A percentile compares a stretch with the other conserved stretches of the same genome.
These are phyloP conservation scores for Panurus biarmicus DNA, from an alignment of 2,113 vertebrate genomes.

Conservation along the genomic window DNA sequence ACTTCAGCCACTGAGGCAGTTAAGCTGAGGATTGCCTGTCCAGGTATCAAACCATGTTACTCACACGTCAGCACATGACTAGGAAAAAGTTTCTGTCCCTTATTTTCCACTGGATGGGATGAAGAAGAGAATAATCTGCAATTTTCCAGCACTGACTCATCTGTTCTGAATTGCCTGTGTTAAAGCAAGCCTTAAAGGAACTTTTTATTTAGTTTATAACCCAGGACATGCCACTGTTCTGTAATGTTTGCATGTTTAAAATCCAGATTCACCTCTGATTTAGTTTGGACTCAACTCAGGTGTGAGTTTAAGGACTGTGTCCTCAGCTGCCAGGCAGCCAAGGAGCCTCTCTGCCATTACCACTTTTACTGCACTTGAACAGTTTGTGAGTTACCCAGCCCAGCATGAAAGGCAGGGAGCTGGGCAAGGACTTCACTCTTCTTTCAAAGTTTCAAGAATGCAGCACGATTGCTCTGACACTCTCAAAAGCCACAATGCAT, in stretches of 20 bases:
- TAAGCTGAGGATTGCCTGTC: background rate
- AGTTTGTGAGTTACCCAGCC: background rate
- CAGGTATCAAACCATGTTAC: background rate
- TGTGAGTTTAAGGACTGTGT: background rate
- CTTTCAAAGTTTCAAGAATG: background rate
- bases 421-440: background rate
- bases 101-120: background rate
- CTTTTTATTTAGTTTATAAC: background rate
- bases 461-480: background rate
- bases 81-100: background rate
- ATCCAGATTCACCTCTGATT: background rate
- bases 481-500: background rate
- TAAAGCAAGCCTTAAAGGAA: background rate
- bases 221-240: background rate
- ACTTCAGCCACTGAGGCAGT: background rate
- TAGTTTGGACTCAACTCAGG: background rate
- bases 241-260: background rate
- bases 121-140: background rate
- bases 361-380: background rate
- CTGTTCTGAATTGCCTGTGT: background rate
- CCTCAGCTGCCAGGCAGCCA: background rate
- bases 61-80: background rate
- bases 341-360: background rate
- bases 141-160: constrained; percentile 4
- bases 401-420: background rate